Conservation (phyloP, 2,888 invertebrate genomes). For the Pollenia angustigena region DNA sequence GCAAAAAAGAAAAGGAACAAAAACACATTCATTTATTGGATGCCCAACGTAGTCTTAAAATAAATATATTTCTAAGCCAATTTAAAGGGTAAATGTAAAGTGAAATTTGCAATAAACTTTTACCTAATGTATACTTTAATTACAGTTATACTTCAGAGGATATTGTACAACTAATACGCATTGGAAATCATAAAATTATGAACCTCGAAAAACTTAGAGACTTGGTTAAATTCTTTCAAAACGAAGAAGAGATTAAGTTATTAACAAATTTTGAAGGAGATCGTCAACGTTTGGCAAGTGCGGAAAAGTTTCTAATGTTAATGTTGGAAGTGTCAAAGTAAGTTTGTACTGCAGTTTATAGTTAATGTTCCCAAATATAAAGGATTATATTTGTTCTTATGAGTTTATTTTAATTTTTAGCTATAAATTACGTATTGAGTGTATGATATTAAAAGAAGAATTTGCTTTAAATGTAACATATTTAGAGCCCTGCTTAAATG, state of each 20-base stretch:
- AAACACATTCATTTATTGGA: slow-evolving; percentile 95
- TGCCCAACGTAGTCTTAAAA: slow-evolving; percentile 96
- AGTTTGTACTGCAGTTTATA: slow-evolving; percentile 80
- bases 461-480: slow-evolving; percentile 95
- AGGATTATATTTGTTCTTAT: not conserved
- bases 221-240: slow-evolving; percentile 95
- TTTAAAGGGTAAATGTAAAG: slow-evolving; percentile 90
- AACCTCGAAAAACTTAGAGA: slow-evolving; percentile 96
- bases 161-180: slow-evolving; percentile 93
- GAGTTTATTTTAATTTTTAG: slow-evolving; percentile 84
- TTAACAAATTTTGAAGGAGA: slow-evolving; percentile 94
- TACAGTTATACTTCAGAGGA: slow-evolving; percentile 89
- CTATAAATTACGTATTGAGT: slow-evolving; percentile 96
- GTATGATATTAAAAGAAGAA: slow-evolving; percentile 97
- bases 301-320: slow-evolving; percentile 96
- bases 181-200: slow-evolving; percentile 93
- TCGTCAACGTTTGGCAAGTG: slow-evolving; percentile 92
- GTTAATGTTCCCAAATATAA: too few relatives aligned
- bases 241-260: slow-evolving; percentile 96
- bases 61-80: slow-evolving; percentile 99
- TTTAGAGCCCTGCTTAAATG: slow-evolving; percentile 95
- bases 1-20: slow-evolving; percentile 89
- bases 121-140: not conserved
- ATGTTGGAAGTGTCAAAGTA: slow-evolving; percentile 95
- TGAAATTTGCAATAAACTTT: too few relatives aligned